A percentile compares a stretch with the other conserved stretches of the same genome.
Evolutionary conservation across 37 sponge, comb jelly and placozoan species (phyloP).

Genomic region (Tethya wilhelma): DNA sequence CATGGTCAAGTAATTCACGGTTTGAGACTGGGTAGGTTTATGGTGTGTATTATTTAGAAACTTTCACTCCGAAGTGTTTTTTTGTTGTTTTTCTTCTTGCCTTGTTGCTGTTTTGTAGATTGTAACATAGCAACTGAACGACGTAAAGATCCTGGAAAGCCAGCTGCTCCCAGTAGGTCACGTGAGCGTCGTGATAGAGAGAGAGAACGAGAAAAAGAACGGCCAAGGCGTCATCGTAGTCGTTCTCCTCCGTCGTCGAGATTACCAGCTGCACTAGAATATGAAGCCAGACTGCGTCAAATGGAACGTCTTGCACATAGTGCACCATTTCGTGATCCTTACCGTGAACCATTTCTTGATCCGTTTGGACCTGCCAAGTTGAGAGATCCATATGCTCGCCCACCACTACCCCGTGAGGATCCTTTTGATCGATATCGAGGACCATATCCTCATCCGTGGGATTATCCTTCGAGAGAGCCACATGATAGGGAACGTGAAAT

Average conservation of each 20-base stretch:
- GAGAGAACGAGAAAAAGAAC: background rate
- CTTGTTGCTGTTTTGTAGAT: constrained; percentile 23
- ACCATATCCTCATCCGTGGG: constrained; percentile 2
- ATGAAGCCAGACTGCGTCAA: background rate
- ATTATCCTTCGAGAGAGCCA: background rate
- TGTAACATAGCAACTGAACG: constrained; percentile 60
- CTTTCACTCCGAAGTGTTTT: too few species aligned
- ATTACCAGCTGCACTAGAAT: background rate
- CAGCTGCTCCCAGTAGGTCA: too few species aligned
- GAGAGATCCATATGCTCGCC: constrained; percentile 39
- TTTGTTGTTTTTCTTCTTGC: too few species aligned
- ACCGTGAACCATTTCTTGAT: constrained; percentile 7
- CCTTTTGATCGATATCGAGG: constrained; percentile 39
- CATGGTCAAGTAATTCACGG: constrained; percentile 51
- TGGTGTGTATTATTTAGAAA: constrained; percentile 20
- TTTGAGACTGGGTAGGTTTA: constrained; percentile 34
- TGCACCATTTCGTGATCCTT: constrained; percentile 33
- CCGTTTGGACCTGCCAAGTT: background rate
- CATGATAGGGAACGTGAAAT: background rate
- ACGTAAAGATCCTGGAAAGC: constrained; percentile 38
- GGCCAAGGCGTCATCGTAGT: constrained; percentile 4
- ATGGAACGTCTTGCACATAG: constrained; percentile 16
- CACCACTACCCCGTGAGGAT: constrained; percentile 59
- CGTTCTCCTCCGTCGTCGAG: constrained; percentile 14
- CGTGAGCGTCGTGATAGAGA: constrained; percentile 18